Evolutionary conservation across 1,140 invertebrate species (phyloP), one percentile per base, ranked within the genome.

Genomic region (Pseudachorutes palmiensis): DNA sequence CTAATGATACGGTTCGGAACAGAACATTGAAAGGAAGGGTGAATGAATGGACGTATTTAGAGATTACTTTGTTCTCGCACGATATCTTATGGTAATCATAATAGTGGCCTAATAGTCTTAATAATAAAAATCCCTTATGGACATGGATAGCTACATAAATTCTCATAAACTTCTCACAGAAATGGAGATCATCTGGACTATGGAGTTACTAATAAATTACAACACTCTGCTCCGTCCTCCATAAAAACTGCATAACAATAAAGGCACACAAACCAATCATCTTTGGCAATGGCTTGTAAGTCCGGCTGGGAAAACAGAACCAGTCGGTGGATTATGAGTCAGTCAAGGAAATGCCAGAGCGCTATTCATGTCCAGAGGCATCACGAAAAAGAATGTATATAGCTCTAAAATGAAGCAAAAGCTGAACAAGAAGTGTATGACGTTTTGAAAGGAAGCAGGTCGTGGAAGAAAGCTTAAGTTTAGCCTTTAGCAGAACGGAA

Each of bases 11-110:
- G 36, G 9, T 45, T 45, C 36, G 36, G 36, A 9, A 19, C 19
- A 19, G 36, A 45, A 45, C 36, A 45, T 45, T 24, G 51, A 55
- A 24, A 24, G 51, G 51, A 24, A 16, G 51, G 19, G 51, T 12
- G 51, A 55, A 55, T 55, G 51, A 55, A 55, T 55, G 51, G 51
- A 55, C 12, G 36, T 55, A 55, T 55, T 55, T 55, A 55, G 51
- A 55, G 51, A 55, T 55, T 55, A 55, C 51, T 55, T 55, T 55
- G 51, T 55, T 55, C 51, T 55, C 51, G 51, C 51, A 55, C 51
- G 51, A 55, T 19, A 55, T 55, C 51, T 55, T 55, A 55, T 12
- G 51, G 12, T 55, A 55, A 55, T 55, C 51, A 24, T 55, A 55
- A 55, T 55, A 26, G 51, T 19, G 51, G 24, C 12, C 51, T 55